Evolutionary conservation across 92 coral and sea anemone genomes (phyloP).

Genomic region (Heteractis magnifica): DNA sequence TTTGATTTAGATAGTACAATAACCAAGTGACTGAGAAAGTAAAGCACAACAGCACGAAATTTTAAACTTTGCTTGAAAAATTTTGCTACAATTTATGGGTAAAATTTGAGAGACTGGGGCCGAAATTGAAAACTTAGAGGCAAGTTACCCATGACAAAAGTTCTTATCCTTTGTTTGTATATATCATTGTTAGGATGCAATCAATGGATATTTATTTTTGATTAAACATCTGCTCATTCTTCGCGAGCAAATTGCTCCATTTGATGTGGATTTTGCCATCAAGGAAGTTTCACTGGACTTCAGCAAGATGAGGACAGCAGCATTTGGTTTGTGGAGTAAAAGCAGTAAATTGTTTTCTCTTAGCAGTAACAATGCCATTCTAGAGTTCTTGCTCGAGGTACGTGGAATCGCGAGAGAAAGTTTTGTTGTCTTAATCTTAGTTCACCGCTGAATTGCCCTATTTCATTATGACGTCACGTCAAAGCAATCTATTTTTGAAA

Average conservation of each 20-base stretch:
- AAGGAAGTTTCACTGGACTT: slow-evolving; percentile 96
- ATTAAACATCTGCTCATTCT: slow-evolving; percentile 94
- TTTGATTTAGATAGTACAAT: too few species aligned
- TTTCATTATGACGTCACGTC: too few species aligned
- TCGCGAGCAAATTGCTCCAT: slow-evolving; percentile 98
- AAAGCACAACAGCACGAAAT: too few species aligned
- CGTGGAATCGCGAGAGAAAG: background rate
- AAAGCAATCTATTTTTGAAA: too few species aligned
- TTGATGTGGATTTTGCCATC: slow-evolving; percentile 97
- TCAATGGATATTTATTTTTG: slow-evolving; percentile 89
- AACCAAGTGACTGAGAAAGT: too few species aligned
- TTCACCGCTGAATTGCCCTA: too few species aligned
- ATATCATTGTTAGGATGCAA: slow-evolving; percentile 68
- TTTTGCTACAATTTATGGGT: too few species aligned
- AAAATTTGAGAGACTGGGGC: too few species aligned
- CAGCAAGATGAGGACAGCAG: slow-evolving; percentile 95
- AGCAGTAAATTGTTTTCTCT: slow-evolving; percentile 88
- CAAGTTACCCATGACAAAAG: too few species aligned
- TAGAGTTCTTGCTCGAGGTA: slow-evolving; percentile 95
- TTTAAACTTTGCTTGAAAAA: too few species aligned
- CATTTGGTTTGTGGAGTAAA: slow-evolving; percentile 93
- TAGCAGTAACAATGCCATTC: slow-evolving; percentile 81
- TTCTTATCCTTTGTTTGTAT: background rate
- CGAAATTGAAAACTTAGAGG: too few species aligned
- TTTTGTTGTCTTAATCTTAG: background rate